Evolutionary conservation across 1,140 invertebrate genomes (phyloP).

Genomic region (Rhizoglyphus robini): DNA sequence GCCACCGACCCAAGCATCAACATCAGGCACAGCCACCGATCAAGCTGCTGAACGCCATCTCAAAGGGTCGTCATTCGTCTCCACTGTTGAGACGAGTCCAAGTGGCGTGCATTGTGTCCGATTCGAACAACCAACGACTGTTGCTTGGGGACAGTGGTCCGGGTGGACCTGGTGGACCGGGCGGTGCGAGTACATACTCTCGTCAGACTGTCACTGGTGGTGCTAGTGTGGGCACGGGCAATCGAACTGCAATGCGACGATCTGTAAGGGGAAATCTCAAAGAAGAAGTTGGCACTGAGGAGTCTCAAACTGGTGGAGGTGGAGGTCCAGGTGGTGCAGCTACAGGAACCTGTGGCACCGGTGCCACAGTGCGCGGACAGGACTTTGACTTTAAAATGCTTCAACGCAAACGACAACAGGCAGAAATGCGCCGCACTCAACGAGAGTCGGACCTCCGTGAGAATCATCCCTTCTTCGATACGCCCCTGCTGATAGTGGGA

Average conservation of each 20-base stretch:
- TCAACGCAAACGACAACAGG: constrained; percentile 95
- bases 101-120: constrained; percentile 31
- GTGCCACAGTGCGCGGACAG: constrained; percentile 44
- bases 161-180: background rate
- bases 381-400: constrained; percentile 95
- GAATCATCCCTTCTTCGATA: constrained; percentile 98
- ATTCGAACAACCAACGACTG: constrained; percentile 78
- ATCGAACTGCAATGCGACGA: constrained; percentile 26
- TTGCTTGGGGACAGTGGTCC: constrained; percentile 56
- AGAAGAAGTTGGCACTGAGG: constrained; percentile 53
- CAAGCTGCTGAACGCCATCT: constrained; percentile 45
- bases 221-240: background rate
- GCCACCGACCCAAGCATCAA: background rate
- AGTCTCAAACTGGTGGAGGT: constrained; percentile 19
- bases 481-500: constrained; percentile 87
- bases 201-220: background rate
- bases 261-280: constrained; percentile 51
- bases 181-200: background rate
- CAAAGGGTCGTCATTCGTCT: constrained; percentile 24
- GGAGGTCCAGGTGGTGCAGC: background rate
- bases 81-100: constrained; percentile 19
- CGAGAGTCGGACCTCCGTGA: constrained; percentile 92
- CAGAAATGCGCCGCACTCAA: constrained; percentile 95
- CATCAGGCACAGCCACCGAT: constrained; percentile 51
- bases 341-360: constrained; percentile 51